Percentiles rank a stretch among this genome's conserved stretches.
These are phyloP conservation scores for Bubo bubo DNA, from an alignment of 2,113 vertebrate species.

Conservation along the genomic window DNA sequence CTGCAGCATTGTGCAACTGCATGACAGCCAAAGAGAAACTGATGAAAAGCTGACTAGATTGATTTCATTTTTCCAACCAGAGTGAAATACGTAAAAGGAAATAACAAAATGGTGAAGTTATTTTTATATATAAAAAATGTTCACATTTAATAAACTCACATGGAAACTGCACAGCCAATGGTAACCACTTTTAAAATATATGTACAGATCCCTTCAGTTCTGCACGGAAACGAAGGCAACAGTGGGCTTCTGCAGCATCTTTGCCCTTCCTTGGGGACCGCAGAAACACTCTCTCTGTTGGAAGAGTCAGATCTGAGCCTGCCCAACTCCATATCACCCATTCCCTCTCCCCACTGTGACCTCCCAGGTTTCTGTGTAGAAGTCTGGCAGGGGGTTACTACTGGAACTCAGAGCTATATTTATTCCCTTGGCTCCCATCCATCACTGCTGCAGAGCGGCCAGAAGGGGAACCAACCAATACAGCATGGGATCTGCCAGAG, in stretches of 20 bases:
- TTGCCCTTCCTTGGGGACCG: background rate
- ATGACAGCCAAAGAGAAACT: slow-evolving; percentile 70
- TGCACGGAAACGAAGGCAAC: background rate
- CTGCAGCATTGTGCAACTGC: slow-evolving; percentile 68
- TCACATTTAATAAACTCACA: slow-evolving; percentile 54
- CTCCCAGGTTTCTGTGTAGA: slow-evolving; percentile 31
- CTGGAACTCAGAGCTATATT: slow-evolving; percentile 59
- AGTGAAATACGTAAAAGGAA: slow-evolving; percentile 69
- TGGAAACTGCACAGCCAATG: slow-evolving; percentile 22
- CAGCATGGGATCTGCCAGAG: slow-evolving; percentile 60
- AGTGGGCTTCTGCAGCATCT: background rate
- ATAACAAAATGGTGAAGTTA: slow-evolving; percentile 67
- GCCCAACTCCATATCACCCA: background rate
- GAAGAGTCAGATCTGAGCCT: background rate
- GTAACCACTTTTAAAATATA: background rate
- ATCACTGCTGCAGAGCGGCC: slow-evolving; percentile 52
- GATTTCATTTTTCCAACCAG: slow-evolving; percentile 64
- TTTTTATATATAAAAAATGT: slow-evolving; percentile 58
- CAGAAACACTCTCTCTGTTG: background rate
- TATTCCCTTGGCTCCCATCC: slow-evolving; percentile 65
- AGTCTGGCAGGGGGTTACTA: slow-evolving; percentile 63
- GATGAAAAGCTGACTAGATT: slow-evolving; percentile 70
- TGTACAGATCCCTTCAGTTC: background rate
- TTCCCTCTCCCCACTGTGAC: background rate
- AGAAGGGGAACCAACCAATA: slow-evolving; percentile 65